Base-by-base conservation (phyloP, 30 jellyfish, hydroid and myxozoan species). In the Aurelia sp. region DNA sequence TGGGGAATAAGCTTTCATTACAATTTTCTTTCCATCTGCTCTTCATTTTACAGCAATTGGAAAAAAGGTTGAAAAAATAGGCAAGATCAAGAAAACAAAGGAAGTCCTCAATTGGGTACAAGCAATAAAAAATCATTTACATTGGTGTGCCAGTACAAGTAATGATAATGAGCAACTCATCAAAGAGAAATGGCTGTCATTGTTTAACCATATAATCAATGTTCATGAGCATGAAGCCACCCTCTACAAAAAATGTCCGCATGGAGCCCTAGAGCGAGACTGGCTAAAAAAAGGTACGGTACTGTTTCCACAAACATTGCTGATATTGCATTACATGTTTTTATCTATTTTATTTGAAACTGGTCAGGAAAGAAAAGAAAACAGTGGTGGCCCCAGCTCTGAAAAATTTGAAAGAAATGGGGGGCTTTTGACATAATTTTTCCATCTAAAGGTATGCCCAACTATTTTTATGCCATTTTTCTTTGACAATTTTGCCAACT, bases 101-200 rank as follows among this genome's bases (percentile, higher is more conserved):
- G 80, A 62, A 55, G 72, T 79, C 21, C 31, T 30, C 10, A 22
- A 63, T 11, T 79, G 89, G 89, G 81, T 79, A 30, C 72, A 48
- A 22, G 16, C 73, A 40, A 79, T 62, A 37, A 63, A 79, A 79
- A 79, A 63, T 62, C 89, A 65, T 79, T 68, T 79, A n/a, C 50
- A 79, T 66, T 79, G 89, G 89, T 79, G 89, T 52, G 89, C 89
- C 20, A 22, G 73, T 6, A 30, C 89, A 13, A 79, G 89, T 71
- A 65, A 66, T 62, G 89, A 50, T 50, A 40, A 67, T 65, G 76
- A 44, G 12, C 71, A 35, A 64, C 80, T 79, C 4, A 30, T 79
- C 60, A 66, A 65, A 64, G 89, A 79, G 23, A 79, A 79, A 33
- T 79, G 89, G 89, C 68, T 62, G 0, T 63, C 89, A 19, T 80